Evolutionary conservation across 2,797 vertebrate genomes (phyloP), one percentile per base, ranked within the genome.

Genomic region (Adelosebastes latens): DNA sequence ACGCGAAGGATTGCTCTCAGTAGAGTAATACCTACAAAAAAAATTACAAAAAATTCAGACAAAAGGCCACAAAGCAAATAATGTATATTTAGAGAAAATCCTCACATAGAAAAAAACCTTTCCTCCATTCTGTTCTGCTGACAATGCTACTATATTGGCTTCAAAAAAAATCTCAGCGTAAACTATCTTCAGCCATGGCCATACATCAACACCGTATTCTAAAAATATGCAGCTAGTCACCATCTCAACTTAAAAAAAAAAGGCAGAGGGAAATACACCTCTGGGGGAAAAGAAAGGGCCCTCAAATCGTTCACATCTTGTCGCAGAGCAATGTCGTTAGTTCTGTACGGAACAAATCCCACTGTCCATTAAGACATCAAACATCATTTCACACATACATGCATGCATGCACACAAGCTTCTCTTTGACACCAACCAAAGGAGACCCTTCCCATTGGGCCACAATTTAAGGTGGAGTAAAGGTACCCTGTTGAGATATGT

Each of bases 1-100:
- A 75, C 60, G 75, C 13, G 14, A 24, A 62, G 2, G 69, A 72
- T 8, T 8, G 29, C 5, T 74, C 12, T 70, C 1, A 2, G 53
- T 77, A 77, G 72, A 69, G 25, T 46, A 76, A 87, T 69, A 72
- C 58, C 75, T 87, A 86, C 82, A 55, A 42, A 42, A 42, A 88
- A 86, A 71, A 82, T 88, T 93, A 89, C 91, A 80, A 70, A 39
- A 52, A 76, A 72, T 72, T 81, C 64, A 49, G 46, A 74, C 71
- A 59, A 72, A 93, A 93, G 82, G 87, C 84, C 88, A 89, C 85
- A 87, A 87, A 88, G 77, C 70, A 87, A 90, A 89, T 73, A 78
- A 83, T 58, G 62, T 75, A 76, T 68, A 76, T 69, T 85, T 53
- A 70, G 20, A 80, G n/a, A n/a, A 80, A 80, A 71, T 77, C 22